A percentile compares a stretch with the other conserved stretches of the same genome.
Conservation (phyloP, 2,888 invertebrate species). For the Mesochorus sp. region DNA sequence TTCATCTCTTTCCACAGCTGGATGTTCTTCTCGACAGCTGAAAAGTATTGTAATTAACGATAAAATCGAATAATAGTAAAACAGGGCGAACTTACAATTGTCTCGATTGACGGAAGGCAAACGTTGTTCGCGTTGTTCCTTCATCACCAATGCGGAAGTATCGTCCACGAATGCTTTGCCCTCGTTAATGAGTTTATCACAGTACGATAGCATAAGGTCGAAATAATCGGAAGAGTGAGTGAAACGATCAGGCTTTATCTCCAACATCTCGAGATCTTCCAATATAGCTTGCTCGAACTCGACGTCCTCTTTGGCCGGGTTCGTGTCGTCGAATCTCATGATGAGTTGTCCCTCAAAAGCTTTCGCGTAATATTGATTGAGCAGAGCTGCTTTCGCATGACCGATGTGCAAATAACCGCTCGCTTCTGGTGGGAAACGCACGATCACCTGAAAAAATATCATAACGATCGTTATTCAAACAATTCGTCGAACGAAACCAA, state of each 20-base stretch:
- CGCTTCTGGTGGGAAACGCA: conserved; percentile 99
- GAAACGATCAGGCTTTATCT: conserved; percentile 95
- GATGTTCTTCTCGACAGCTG: conserved; percentile 93
- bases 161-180: conserved; percentile 98
- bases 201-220: conserved; percentile 93
- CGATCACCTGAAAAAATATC: conserved; percentile 87
- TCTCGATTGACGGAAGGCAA: conserved; percentile 92
- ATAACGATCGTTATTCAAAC: background rate
- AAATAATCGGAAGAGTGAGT: conserved; percentile 99
- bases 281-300: conserved; percentile 99
- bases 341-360: conserved; percentile 96
- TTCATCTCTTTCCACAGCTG: conserved; percentile 98
- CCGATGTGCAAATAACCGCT: conserved; percentile 99
- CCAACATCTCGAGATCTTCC: conserved; percentile 94
- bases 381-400: conserved; percentile 98
- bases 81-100: conserved; percentile 86
- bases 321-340: conserved; percentile 99
- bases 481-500: background rate
- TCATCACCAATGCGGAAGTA: conserved; percentile 97
- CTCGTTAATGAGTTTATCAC: conserved; percentile 92
- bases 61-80: background rate
- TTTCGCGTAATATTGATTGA: conserved; percentile 98
- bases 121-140: conserved; percentile 95
- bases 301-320: conserved; percentile 98
- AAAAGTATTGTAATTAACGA: conserved; percentile 36